phyloP scores from a whole-genome alignment of 2,888 invertebrate species.

The Pristionchus arcanus region DNA sequence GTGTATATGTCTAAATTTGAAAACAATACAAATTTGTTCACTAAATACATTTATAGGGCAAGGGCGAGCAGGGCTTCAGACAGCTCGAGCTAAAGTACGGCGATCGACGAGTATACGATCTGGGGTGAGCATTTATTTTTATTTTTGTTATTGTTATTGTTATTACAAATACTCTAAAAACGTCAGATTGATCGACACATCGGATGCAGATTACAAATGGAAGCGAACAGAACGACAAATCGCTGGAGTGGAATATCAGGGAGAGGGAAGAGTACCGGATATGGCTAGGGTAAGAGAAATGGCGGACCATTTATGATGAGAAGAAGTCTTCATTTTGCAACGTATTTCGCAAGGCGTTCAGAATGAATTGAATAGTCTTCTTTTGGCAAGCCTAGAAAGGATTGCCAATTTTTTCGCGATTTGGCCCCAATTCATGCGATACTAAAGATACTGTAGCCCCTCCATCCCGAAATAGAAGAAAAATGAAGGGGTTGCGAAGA shows the following conservation, averaged over 20 bases:
- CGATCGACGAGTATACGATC: slow-evolving; percentile 17
- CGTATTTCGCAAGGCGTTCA: too few species aligned
- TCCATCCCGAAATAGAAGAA: too few species aligned
- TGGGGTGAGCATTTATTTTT: background rate
- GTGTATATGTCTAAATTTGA: background rate
- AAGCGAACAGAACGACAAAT: background rate
- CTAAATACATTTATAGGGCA: background rate
- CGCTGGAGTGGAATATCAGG: slow-evolving; percentile 15
- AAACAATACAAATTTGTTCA: background rate
- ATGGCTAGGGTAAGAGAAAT: background rate
- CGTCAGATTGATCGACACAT: slow-evolving; percentile 9
- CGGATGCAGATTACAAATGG: background rate
- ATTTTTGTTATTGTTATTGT: background rate
- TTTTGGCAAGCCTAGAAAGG: too few species aligned
- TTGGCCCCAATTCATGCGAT: too few species aligned
- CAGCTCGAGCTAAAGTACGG: slow-evolving; percentile 14
- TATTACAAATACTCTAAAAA: background rate
- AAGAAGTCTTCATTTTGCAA: too few species aligned
- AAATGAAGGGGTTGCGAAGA: too few species aligned
- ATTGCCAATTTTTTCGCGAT: too few species aligned
- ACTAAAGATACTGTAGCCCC: too few species aligned
- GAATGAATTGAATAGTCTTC: too few species aligned
- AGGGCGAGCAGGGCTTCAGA: background rate
- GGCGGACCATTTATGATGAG: background rate
- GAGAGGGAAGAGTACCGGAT: background rate